Evolutionary conservation across 2,113 vertebrate species (phyloP), one percentile per base, ranked within the genome.

Genomic region (Sterrhoptilus dennistouni): DNA sequence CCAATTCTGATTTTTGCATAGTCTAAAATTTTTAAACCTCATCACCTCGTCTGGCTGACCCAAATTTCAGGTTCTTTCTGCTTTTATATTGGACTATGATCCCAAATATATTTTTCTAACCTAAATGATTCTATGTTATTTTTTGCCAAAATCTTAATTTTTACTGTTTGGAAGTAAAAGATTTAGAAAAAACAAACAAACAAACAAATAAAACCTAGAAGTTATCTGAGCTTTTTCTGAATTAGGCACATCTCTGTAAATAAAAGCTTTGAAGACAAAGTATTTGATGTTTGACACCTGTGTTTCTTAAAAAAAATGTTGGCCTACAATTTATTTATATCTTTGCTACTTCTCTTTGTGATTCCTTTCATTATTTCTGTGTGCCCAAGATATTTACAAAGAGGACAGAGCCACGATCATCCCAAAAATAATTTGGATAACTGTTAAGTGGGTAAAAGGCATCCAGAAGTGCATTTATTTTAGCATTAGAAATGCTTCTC

Each of bases 111-210:
- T 33, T 65, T 56, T 68, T 50, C 11, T 19, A 45, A 79, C 3
- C 24, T 53, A 59, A 52, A 8, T 12, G 14, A n/a, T 21, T 56
- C 12, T 44, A 11, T 33, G 5, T 0, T 0, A 4, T 14, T 65
- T 57, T 66, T 57, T 60, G 2, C 28, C 9, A 33, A 81, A 87
- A 65, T n/a, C 21, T 28, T 60, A 40, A 3, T 24, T 35, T 33
- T 31, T 24, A 42, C 14, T 47, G 2, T 6, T 63, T 93, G 24
- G n/a, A 78, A 40, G 7, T 45, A 36, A 47, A 4, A 74, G 11
- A 31, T 44, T 42, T 38, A 27, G 22, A 3, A 27, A 27, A n/a
- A 40, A 66, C 10, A 16, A 38, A 6, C 6, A 10, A 14, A 28
- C 1, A 44, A 38, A 22, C 1, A 27, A 42, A 25, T 2, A 35